A percentile compares a stretch with the other conserved stretches of the same genome.
Evolutionary conservation across 2,113 vertebrate genomes (phyloP).

Genomic region (Toxotes jaculatrix): DNA sequence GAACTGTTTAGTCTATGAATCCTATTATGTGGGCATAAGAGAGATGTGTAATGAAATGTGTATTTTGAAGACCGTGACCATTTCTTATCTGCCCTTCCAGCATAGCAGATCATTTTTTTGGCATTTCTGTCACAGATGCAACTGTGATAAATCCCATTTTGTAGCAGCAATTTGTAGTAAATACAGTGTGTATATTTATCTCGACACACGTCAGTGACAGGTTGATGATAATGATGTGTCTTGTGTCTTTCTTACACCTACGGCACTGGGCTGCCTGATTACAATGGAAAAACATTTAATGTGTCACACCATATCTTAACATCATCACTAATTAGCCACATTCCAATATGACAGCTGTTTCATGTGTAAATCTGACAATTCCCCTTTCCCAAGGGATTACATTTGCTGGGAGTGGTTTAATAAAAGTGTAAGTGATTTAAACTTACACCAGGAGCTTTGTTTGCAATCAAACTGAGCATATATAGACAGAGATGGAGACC

Average conservation of each 20-base stretch:
- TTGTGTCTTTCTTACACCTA: neutral
- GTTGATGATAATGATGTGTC: conserved; percentile 1
- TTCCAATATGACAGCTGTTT: conserved; percentile 23
- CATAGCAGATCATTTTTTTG: neutral
- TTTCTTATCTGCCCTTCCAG: neutral
- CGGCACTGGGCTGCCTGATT: neutral
- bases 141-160: neutral
- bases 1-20: neutral
- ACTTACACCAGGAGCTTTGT: neutral
- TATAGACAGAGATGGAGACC: conserved; percentile 7
- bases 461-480: neutral
- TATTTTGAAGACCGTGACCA: neutral
- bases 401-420: conserved; percentile 28
- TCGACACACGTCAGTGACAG: neutral
- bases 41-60: neutral
- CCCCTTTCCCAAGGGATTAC: neutral
- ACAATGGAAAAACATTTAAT: neutral
- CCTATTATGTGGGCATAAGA: neutral
- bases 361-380: conserved; percentile 43
- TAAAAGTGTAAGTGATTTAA: conserved; percentile 17
- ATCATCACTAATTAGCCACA: conserved; percentile 21
- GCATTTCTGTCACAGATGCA: neutral
- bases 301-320: conserved; percentile 13
- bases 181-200: conserved; percentile 3
- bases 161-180: neutral